Evolutionary conservation across 2,113 vertebrate species (phyloP).

Genomic region (Etheostoma spectabile): DNA sequence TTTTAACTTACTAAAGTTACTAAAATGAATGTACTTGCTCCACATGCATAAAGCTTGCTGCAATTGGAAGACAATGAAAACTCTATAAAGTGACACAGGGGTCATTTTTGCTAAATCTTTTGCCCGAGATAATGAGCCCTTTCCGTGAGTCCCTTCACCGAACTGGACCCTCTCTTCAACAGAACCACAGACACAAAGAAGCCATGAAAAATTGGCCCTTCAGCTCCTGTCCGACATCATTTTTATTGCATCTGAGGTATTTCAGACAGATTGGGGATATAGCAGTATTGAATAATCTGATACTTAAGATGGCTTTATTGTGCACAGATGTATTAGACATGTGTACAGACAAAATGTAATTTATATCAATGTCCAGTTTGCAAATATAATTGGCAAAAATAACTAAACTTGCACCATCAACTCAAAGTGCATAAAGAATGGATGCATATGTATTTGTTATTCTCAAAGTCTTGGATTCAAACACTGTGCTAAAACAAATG

Average conservation of each 20-base stretch:
- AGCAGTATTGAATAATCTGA: background rate
- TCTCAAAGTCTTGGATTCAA: background rate
- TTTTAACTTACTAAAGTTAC: background rate
- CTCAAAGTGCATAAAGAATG: constrained; percentile 9
- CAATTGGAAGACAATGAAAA: background rate
- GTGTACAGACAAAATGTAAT: constrained; percentile 10
- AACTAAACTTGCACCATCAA: constrained; percentile 2
- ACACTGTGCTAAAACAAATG: constrained; percentile 17
- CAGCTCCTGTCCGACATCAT: background rate
- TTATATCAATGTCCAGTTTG: constrained; percentile 30
- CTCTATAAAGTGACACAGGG: background rate
- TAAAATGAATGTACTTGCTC: too few species aligned
- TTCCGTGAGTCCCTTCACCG: background rate
- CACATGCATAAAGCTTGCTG: background rate
- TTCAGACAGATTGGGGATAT: constrained; percentile 7
- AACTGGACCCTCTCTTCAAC: background rate
- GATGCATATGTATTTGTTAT: constrained; percentile 11
- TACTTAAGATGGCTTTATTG: constrained; percentile 10
- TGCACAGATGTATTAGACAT: background rate
- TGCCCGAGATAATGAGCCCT: background rate
- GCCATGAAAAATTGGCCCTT: background rate
- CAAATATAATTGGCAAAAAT: constrained; percentile 40
- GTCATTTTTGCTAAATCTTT: background rate
- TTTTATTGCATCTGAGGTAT: background rate
- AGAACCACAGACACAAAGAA: background rate